Evolutionary conservation across 2,113 vertebrate species (phyloP).

Genomic region (Probosciger aterrimus): DNA sequence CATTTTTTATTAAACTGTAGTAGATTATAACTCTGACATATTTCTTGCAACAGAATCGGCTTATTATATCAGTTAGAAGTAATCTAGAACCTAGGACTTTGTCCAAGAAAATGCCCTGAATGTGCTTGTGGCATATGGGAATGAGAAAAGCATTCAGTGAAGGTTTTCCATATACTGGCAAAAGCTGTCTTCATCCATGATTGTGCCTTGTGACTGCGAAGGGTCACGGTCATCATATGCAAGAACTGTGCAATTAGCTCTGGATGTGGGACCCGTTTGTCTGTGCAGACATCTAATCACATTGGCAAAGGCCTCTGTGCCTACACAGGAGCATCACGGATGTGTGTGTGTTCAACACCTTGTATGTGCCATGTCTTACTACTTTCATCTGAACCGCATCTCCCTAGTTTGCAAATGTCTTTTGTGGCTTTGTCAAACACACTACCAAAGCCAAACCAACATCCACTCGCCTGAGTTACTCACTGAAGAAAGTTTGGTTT

Average conservation of each 20-base stretch:
- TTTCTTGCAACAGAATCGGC: background rate
- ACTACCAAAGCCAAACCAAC: background rate
- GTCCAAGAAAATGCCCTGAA: background rate
- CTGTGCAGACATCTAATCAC: background rate
- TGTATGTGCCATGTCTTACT: accelerated
- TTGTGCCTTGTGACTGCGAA: background rate
- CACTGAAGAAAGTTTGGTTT: background rate
- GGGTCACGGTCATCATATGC: accelerated
- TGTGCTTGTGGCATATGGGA: background rate
- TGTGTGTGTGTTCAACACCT: accelerated
- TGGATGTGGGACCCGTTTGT: too few relatives aligned
- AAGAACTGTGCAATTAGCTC: background rate
- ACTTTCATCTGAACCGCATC: background rate
- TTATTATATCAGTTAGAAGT: background rate
- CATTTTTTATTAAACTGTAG: background rate
- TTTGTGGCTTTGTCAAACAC: background rate
- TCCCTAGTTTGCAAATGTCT: background rate
- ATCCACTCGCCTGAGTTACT: background rate
- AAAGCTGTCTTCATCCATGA: background rate
- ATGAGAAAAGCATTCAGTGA: background rate
- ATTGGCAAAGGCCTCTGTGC: background rate
- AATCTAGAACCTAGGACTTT: background rate
- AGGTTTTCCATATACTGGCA: background rate
- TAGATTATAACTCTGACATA: background rate
- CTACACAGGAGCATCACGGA: accelerated